Evolutionary conservation across 2,888 invertebrate species (phyloP).

Genomic region (Cartodere bifasciata): DNA sequence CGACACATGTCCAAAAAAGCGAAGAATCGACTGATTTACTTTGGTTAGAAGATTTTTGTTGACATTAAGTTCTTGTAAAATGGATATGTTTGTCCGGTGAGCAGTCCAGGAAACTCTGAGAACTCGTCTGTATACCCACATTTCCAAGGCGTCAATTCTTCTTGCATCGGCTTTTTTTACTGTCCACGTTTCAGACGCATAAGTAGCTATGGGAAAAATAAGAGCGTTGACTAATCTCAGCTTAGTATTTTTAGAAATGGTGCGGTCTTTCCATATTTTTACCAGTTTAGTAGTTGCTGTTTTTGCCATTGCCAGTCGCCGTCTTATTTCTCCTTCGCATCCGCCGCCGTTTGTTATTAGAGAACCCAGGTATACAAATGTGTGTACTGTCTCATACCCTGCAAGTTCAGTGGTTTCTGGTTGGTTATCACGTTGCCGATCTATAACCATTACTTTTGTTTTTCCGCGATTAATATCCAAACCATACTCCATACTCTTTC

Average conservation of each 20-base stretch:
- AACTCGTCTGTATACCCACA: slow-evolving; percentile 3
- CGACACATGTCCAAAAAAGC: background rate
- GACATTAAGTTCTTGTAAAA: slow-evolving; percentile 3
- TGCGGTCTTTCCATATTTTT: slow-evolving; percentile 2
- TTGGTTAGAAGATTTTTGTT: background rate
- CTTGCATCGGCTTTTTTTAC: slow-evolving; percentile 1
- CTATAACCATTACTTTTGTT: slow-evolving; percentile 7
- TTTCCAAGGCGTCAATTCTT: slow-evolving; percentile 4
- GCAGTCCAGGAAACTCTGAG: slow-evolving; percentile 2
- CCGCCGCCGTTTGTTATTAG: slow-evolving; percentile 3
- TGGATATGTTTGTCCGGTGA: slow-evolving; percentile 3
- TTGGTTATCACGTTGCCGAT: slow-evolving; percentile 5
- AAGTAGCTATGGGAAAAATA: slow-evolving; percentile 2
- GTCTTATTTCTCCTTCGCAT: slow-evolving; percentile 4
- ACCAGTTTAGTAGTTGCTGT: slow-evolving; percentile 2
- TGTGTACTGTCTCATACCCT: slow-evolving; percentile 4
- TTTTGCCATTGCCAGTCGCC: slow-evolving; percentile 1
- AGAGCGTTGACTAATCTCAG: slow-evolving; percentile 1
- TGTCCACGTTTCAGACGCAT: slow-evolving; percentile 4
- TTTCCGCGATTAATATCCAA: slow-evolving; percentile 5
- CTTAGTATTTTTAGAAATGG: slow-evolving; percentile 2
- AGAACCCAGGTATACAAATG: slow-evolving; percentile 6
- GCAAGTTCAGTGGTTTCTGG: slow-evolving; percentile 5
- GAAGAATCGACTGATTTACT: slow-evolving; percentile 1
- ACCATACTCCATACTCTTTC: slow-evolving; percentile 3